Conservation (phyloP, 1,140 invertebrate genomes). For the Globodera rostochiensis region DNA sequence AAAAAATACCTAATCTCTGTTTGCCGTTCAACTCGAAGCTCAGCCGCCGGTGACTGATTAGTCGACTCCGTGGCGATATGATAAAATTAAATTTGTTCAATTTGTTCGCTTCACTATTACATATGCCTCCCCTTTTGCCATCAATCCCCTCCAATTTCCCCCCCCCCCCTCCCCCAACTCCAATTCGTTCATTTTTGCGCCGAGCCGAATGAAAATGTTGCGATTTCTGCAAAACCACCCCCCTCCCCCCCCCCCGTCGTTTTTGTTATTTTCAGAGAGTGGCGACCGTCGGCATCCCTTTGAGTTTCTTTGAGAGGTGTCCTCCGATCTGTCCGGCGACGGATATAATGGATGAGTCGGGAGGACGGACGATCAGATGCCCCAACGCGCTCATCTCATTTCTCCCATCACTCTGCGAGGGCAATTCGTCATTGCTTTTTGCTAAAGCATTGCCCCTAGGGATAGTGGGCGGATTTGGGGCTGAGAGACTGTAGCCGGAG, state of each 20-base stretch:
- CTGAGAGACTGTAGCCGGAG: no score
- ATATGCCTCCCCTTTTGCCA: background rate
- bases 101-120: background rate
- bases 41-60: no score
- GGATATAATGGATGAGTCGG: background rate
- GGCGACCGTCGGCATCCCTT: background rate
- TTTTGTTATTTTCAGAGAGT: constrained; percentile 9
- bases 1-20: no score
- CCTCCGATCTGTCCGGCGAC: background rate
- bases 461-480: background rate
- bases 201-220: background rate
- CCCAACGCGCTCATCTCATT: background rate
- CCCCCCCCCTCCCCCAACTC: background rate
- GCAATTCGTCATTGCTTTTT: constrained; percentile 2
- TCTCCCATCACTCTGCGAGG: background rate
- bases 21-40: no score
- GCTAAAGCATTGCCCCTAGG: background rate
- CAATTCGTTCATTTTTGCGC: background rate
- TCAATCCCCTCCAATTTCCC: background rate
- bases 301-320: background rate
- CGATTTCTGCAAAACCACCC: background rate
- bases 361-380: background rate
- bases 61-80: no score
- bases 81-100: no score
- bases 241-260: background rate